Evolutionary conservation across 2,888 invertebrate species (phyloP).

Genomic region (Hyppa rectilinea): DNA sequence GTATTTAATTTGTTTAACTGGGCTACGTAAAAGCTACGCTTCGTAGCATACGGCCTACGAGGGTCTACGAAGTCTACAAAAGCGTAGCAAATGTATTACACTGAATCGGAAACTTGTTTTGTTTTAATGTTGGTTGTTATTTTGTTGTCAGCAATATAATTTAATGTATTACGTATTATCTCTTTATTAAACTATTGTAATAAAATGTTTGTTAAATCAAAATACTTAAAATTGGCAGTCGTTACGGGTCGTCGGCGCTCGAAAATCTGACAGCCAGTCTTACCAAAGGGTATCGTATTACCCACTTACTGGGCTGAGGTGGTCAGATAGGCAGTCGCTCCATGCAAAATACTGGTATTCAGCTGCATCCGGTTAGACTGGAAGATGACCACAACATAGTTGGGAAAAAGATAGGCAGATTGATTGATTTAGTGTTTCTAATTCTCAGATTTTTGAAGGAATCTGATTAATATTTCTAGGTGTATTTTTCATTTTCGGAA

Average conservation of each 20-base stretch:
- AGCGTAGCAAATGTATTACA: slow-evolving; percentile 35
- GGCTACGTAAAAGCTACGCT: slow-evolving; percentile 20
- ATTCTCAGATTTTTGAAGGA: not conserved
- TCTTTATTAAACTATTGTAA: not conserved
- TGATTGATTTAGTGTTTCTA: not conserved
- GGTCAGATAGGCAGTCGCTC: too few relatives aligned
- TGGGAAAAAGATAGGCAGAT: too few relatives aligned
- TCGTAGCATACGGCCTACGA: slow-evolving; percentile 45
- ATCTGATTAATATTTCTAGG: not conserved
- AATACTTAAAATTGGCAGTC: not conserved
- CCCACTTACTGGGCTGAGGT: too few relatives aligned
- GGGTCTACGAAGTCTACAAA: slow-evolving; percentile 33
- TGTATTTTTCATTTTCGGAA: not conserved
- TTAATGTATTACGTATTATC: not conserved
- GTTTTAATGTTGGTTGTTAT: not conserved
- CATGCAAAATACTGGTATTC: too few relatives aligned
- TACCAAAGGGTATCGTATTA: too few relatives aligned
- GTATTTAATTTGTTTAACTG: not conserved
- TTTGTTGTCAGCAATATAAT: not conserved
- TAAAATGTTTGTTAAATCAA: not conserved
- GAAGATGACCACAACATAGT: too few relatives aligned
- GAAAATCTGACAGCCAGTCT: too few relatives aligned
- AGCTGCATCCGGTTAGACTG: too few relatives aligned
- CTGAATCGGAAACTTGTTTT: not conserved
- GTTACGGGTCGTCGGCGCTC: too few relatives aligned